Evolutionary conservation across 92 coral and sea anemone species (phyloP), one percentile per base, ranked within the genome.

Genomic region (Desmophyllum pertusum): DNA sequence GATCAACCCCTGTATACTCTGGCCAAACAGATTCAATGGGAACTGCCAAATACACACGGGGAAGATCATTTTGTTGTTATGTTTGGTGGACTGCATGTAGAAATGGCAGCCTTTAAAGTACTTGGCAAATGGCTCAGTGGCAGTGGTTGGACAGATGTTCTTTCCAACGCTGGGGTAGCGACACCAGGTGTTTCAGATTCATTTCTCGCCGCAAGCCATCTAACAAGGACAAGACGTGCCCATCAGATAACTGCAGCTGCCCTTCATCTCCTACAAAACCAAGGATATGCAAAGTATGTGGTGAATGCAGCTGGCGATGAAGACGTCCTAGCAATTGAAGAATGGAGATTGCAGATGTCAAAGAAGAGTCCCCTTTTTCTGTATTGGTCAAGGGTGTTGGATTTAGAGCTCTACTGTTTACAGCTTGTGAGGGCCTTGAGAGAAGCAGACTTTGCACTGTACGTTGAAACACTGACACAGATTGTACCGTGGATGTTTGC

Each of bases 401-500:
- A 85, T 2, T 53, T 85, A 21, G 70, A 85, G 45, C 77, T 85
- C 33, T 15, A 29, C n/a, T 77, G 78, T 52, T 50, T 85, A 42
- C 77, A 77, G 69, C 77, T 85, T 21, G 78, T 85, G 53, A 66
- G 83, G 46, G 83, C 83, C 19, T 63, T 76, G 6, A 36, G 78
- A 55, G 86, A 80, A 40, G 81, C 87, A 13, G 30, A 87, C 82
- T 81, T 81, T 27, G 3, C 67, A 18, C 25, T 87, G 83, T 81
- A 87, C 38, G 43, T 87, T 52, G 39, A 65, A 64, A 70, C 84
- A 38, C n/a, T 87, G 17, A 67, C 9, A 41, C 79, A 88, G 77
- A 38, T 88, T 64, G 72, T 88, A 29, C 91, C 88, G 53, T 82
- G 83, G 91, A 81, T 80, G 86, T 87, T 87, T 75, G 90, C 90